Evolutionary conservation across 2,888 invertebrate species (phyloP), one percentile per base, ranked within the genome.

Genomic region (Caenorhabditis sinica): DNA sequence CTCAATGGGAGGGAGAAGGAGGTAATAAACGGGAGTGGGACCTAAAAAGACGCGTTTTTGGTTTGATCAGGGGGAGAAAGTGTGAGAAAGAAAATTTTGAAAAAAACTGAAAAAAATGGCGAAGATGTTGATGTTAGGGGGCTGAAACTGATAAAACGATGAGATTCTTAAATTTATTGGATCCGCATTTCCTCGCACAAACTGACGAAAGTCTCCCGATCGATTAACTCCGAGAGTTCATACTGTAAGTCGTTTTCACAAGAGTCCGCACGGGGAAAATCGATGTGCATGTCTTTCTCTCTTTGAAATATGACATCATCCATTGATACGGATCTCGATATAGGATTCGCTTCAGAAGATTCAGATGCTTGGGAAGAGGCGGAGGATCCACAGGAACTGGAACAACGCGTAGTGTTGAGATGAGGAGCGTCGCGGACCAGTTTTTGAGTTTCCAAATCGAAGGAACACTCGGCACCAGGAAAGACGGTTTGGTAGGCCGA

Each of bases 381-480:
- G 33, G 63, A 71, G 9, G 77, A 71, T 9, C 17, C 56, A 17
- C 28, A 36, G 2, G 53, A 56, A 20, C 63, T 63, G 33, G 20
- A 33, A 1, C 9, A 17, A 23, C 33, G n/a, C 9, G 25, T 23
- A 13, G 49, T 4, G 4, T 8, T 33, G n/a, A 28, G 65, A 65
- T 71, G 53, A 30, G 61, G 75, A 6, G 25, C 60, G 8, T 75
- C 76, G 11, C 71, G 72, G 36, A 84, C 80, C 9, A 75, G 28
- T 60, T 75, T 84, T 13, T 45, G 23, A 3, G 61, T 60, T 17
- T 89, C 86, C 69, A 87, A 23, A 45, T 91, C 90, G 43, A 88
- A 89, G 61, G 68, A 86, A 13, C 88, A 66, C 51, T 91, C 89
- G 5, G 91, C 89, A 2, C 91, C 91, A 11, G 87, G 88, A 69